Percentiles rank a stretch among this genome's conserved stretches.
These are phyloP conservation scores for Germaria angustata DNA, from an alignment of 2,888 invertebrate species.

Conservation along the genomic window DNA sequence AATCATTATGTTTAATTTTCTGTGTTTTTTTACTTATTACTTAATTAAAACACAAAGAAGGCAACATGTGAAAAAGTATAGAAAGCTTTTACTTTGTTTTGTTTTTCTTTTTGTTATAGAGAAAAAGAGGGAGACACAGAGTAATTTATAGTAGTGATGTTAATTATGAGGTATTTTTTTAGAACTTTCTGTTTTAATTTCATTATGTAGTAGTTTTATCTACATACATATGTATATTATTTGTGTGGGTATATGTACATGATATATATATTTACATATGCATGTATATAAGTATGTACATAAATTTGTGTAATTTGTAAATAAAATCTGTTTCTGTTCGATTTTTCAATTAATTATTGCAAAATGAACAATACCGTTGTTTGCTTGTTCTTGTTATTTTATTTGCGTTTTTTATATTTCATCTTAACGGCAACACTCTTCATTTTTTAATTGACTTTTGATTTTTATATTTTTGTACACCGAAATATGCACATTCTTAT, in stretches of 20 bases:
- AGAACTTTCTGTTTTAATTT: conserved; percentile 19
- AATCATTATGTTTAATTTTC: background rate
- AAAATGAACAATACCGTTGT: conserved; percentile 40
- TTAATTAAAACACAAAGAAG: conserved; percentile 34
- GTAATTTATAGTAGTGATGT: conserved; percentile 32
- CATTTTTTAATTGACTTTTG: too few relatives aligned
- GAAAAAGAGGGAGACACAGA: conserved; percentile 23
- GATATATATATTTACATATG: background rate
- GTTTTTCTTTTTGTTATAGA: background rate
- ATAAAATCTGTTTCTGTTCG: background rate
- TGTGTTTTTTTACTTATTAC: background rate
- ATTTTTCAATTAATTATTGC: background rate
- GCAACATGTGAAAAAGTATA: conserved; percentile 55
- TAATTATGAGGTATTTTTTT: conserved; percentile 43
- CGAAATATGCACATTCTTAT: background rate
- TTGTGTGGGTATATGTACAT: background rate
- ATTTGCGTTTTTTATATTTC: background rate
- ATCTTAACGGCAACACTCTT: background rate
- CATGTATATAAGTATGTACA: background rate
- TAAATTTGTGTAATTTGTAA: background rate
- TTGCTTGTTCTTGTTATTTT: conserved; percentile 12
- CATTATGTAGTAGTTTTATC: background rate
- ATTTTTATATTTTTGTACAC: too few relatives aligned
- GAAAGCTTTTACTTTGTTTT: conserved; percentile 41
- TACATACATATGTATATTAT: background rate